Percentiles rank a stretch among this genome's conserved stretches.
These are phyloP conservation scores for Synanthedon vespiformis DNA, from an alignment of 2,888 invertebrate species.

Conservation along the genomic window DNA sequence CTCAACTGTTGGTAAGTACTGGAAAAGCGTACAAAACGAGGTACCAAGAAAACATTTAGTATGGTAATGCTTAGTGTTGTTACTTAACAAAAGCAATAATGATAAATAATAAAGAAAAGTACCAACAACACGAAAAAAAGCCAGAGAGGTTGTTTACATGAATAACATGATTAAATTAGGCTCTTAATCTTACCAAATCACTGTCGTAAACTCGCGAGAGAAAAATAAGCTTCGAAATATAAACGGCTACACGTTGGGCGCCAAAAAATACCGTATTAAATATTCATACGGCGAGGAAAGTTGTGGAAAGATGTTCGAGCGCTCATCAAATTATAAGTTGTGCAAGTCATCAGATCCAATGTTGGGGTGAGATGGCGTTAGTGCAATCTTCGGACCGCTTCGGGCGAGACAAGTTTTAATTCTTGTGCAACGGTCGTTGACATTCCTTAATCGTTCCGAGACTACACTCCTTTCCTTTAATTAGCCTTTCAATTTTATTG, in stretches of 20 bases:
- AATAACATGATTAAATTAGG: conserved; percentile 25
- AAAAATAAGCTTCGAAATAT: conserved; percentile 24
- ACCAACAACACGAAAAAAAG: background rate
- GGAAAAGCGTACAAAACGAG: too few relatives aligned
- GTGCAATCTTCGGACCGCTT: background rate
- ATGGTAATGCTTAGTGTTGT: too few relatives aligned
- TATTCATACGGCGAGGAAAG: conserved; percentile 49
- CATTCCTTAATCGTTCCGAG: background rate
- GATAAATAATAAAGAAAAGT: background rate
- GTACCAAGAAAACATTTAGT: too few relatives aligned
- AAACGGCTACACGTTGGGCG: conserved; percentile 36
- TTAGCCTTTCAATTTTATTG: background rate
- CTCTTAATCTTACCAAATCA: conserved; percentile 28
- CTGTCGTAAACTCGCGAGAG: conserved; percentile 19
- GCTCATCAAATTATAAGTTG: conserved; percentile 53
- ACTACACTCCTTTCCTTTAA: background rate
- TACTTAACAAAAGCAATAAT: background rate
- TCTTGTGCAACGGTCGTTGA: conserved; percentile 6
- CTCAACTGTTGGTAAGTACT: too few relatives aligned
- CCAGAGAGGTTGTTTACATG: conserved; percentile 5
- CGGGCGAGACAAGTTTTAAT: conserved; percentile 5
- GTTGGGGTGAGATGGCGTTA: background rate
- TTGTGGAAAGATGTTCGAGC: conserved; percentile 32
- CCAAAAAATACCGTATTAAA: conserved; percentile 38
- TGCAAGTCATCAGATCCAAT: conserved; percentile 23